A percentile compares a stretch with the other conserved stretches of the same genome.
Conservation (phyloP, 2,888 invertebrate genomes). For the Rhagonycha fulva region DNA sequence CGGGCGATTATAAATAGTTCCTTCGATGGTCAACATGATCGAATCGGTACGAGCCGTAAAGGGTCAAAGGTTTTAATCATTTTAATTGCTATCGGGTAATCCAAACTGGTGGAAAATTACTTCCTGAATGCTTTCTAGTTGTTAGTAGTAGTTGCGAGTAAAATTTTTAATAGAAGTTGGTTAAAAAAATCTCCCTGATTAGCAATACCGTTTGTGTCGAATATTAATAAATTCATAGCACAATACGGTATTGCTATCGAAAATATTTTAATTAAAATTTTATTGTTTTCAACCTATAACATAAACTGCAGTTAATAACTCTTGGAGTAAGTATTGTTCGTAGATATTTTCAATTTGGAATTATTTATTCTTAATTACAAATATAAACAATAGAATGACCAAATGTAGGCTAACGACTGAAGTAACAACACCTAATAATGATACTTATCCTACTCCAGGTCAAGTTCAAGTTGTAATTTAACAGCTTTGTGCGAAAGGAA, state of each 20-base stretch:
- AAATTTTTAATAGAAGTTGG: neutral
- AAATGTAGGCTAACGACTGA: slow-evolving; percentile 25
- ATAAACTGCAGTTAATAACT: neutral
- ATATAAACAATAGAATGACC: slow-evolving; percentile 19
- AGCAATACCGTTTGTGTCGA: neutral
- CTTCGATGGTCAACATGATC: neutral
- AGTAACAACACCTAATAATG: slow-evolving; percentile 26
- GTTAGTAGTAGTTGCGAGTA: neutral
- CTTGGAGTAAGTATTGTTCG: neutral
- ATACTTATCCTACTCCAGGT: slow-evolving; percentile 18
- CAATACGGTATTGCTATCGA: neutral
- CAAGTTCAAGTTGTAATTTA: slow-evolving; percentile 23
- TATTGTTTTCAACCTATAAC: neutral
- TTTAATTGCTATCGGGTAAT: neutral
- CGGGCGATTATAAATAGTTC: neutral
- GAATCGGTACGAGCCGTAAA: neutral
- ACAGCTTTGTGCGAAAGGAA: slow-evolving; percentile 20
- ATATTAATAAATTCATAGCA: neutral
- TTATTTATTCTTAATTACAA: neutral
- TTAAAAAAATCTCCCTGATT: neutral
- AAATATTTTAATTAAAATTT: neutral
- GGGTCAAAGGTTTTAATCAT: neutral
- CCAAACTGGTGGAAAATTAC: neutral
- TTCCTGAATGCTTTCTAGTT: neutral
- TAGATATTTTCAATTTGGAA: neutral